Percentiles rank a stretch among this genome's conserved stretches.
These are phyloP conservation scores for Chaetodon trifasciatus DNA, from an alignment of 2,797 vertebrate species.

Conservation along the genomic window DNA sequence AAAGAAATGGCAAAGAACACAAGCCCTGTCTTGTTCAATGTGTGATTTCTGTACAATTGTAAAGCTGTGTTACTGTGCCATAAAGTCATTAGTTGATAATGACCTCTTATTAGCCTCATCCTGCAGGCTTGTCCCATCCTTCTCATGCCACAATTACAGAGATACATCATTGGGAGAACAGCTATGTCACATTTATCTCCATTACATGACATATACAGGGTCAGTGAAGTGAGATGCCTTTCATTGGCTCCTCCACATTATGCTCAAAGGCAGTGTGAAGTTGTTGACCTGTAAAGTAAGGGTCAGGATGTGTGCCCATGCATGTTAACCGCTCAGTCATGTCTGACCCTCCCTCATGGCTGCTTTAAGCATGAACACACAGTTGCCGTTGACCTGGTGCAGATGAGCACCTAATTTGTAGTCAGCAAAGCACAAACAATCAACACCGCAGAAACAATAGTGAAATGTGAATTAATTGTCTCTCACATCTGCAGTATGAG, in stretches of 20 bases:
- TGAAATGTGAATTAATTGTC: not conserved
- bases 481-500: constrained; percentile 14
- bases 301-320: constrained; percentile 20
- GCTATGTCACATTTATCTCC: constrained; percentile 45
- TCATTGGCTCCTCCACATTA: constrained; percentile 13
- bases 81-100: constrained; percentile 62
- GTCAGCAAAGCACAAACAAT: constrained; percentile 18
- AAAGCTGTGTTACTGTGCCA: constrained; percentile 14
- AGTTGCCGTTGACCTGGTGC: not conserved
- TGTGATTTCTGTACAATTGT: constrained; percentile 38
- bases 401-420: not conserved
- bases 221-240: constrained; percentile 16
- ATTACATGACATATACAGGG: constrained; percentile 21
- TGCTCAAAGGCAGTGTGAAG: constrained; percentile 31
- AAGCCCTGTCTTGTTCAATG: constrained; percentile 29
- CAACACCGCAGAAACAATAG: constrained; percentile 17
- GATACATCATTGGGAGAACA: constrained; percentile 37
- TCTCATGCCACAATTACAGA: constrained; percentile 45
- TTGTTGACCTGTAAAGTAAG: constrained; percentile 27
- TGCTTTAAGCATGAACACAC: not conserved
- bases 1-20: not conserved
- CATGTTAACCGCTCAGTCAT: not conserved
- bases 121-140: constrained; percentile 29
- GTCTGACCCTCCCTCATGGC: not conserved
- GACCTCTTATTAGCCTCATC: constrained; percentile 55